Evolutionary conservation across 2,797 vertebrate species (phyloP).

Genomic region (Glossophaga mutica): DNA sequence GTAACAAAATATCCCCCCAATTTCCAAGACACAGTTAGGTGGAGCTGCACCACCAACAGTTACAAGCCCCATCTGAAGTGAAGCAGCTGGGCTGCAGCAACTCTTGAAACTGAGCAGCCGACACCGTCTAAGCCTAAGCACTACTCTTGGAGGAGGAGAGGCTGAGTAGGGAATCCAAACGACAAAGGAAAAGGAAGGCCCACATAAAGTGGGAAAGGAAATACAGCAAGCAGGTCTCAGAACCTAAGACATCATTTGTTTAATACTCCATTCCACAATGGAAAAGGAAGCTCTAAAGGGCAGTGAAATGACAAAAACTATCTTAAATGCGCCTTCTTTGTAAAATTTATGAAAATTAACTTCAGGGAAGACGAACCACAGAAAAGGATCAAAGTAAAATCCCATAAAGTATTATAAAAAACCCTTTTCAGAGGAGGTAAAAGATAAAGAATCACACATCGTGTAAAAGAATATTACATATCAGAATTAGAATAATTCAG

Average conservation of each 20-base stretch:
- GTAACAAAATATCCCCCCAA: neutral
- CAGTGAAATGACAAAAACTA: neutral
- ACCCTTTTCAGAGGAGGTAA: neutral
- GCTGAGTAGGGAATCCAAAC: neutral
- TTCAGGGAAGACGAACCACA: neutral
- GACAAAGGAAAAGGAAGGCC: neutral
- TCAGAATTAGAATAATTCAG: neutral
- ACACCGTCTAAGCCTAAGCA: neutral
- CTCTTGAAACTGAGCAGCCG: neutral
- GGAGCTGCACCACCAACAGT: neutral
- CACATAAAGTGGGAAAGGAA: neutral
- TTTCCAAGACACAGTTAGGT: neutral
- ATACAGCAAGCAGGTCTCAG: neutral
- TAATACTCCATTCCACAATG: neutral
- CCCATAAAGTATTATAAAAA: neutral
- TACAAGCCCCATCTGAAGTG: neutral
- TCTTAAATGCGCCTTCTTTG: neutral
- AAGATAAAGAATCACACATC: neutral
- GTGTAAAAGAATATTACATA: neutral
- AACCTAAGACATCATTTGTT: neutral
- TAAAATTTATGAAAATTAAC: neutral
- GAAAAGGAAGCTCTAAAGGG: neutral
- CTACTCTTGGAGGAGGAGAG: neutral
- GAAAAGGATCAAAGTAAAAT: constrained; percentile 1
- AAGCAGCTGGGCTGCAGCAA: neutral